Evolutionary conservation across 2,888 invertebrate genomes (phyloP).

Genomic region (Orthonevra nobilis): DNA sequence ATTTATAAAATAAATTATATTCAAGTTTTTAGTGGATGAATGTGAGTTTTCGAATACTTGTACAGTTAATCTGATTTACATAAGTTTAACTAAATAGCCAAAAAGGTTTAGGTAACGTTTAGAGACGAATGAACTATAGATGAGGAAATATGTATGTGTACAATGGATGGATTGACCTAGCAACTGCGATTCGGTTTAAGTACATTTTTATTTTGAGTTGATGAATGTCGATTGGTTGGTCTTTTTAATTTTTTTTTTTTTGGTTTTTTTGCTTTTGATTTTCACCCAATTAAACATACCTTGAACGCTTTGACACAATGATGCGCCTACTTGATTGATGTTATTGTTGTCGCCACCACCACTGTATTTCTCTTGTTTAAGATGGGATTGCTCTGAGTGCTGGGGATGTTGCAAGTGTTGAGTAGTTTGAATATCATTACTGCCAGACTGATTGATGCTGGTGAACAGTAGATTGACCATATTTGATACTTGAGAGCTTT

Average conservation of each 20-base stretch:
- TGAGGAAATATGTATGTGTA: too few species aligned
- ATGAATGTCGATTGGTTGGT: too few species aligned
- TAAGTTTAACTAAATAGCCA: too few species aligned
- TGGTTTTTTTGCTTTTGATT: constrained; percentile 6
- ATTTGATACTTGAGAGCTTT: constrained; percentile 2
- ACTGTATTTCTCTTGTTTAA: constrained; percentile 1
- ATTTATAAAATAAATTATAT: too few species aligned
- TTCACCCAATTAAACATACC: constrained; percentile 75
- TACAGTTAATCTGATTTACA: too few species aligned
- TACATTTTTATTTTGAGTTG: too few species aligned
- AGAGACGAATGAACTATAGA: too few species aligned
- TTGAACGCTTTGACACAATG: constrained; percentile 81
- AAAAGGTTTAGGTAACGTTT: too few species aligned
- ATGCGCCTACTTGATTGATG: constrained; percentile 72
- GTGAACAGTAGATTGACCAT: constrained; percentile 17
- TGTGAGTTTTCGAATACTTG: too few species aligned
- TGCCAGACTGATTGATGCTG: constrained; percentile 6
- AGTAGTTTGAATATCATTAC: constrained; percentile 3
- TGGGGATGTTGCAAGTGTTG: constrained; percentile 41
- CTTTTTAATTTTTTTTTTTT: background rate
- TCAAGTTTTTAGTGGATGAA: too few species aligned
- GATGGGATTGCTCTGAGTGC: constrained; percentile 36
- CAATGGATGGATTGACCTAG: too few species aligned
- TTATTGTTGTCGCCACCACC: constrained; percentile 1
- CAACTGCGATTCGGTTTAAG: too few species aligned